phyloP scores from a whole-genome alignment of 2,113 vertebrate species.

The Suricata suricatta region DNA sequence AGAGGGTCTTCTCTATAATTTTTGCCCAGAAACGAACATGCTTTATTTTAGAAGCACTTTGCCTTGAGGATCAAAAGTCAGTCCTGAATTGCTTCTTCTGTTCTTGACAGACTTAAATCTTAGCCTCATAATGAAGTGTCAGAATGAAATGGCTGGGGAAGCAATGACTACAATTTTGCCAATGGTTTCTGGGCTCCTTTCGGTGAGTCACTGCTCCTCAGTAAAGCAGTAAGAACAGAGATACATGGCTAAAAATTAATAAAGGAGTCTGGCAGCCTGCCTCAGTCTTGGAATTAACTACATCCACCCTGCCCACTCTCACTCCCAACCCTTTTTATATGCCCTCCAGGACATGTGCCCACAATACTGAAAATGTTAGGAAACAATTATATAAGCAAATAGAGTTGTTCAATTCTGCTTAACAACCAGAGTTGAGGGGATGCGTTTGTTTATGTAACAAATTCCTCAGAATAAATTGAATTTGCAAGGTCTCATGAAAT shows the following conservation, averaged over 20 bases:
- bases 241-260: background rate
- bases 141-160: background rate
- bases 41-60: slow-evolving; percentile 42
- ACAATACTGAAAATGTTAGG: background rate
- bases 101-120: slow-evolving; percentile 46
- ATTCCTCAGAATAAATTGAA: background rate
- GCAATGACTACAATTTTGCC: background rate
- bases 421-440: background rate
- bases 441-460: slow-evolving; percentile 17
- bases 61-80: background rate
- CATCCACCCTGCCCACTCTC: background rate
- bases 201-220: background rate
- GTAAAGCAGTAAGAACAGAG: background rate
- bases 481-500: slow-evolving; percentile 36
- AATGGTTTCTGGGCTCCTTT: background rate
- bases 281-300: background rate
- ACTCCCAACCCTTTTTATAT: background rate
- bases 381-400: background rate
- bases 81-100: slow-evolving; percentile 4
- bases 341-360: background rate
- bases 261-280: background rate
- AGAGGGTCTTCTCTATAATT: background rate
- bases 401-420: background rate
- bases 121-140: background rate
- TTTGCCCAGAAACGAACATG: background rate